Evolutionary conservation across 2,113 vertebrate species (phyloP), one percentile per base, ranked within the genome.

Genomic region (Vicugna pacos): DNA sequence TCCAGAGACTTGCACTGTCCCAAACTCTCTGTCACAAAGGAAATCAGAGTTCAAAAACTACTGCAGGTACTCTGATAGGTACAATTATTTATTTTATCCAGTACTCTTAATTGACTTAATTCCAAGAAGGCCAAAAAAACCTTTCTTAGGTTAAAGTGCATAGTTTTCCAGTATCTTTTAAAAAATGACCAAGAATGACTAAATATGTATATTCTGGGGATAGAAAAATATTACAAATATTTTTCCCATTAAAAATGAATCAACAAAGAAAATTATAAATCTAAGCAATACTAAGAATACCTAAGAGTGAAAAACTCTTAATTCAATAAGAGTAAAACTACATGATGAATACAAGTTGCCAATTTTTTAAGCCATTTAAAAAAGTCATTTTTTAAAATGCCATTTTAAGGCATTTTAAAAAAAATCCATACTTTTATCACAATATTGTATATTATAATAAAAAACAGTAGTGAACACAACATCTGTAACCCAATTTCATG

Each of bases 1-100:
- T 99, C 99, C 35, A 99, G 98, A 98, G 99, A 98, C 98, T 99
- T 99, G 95, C 98, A 98, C 35, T 99, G 98, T 82, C 98, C 99
- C 97, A 98, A 94, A 10, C 95, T 98, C 92, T 99, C 99, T 99
- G 46, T n/a, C 77, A 96, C 5, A 96, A 65, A 93, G 86, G 69
- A 58, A 95, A 97, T 6, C 50, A 60, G 65, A 93, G 11, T 93
- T 97, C 67, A 92, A 54, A 38, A 83, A 94, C 26, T 67, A 82
- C 35, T 86, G 52, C 46, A 64, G 62, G 42, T 15, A 90, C 10
- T 19, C 32, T n/a, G 35, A 91, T 3, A 87, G 32, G 11, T 60
- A 94, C 6, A 84, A 92, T 56, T 56, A 56, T 22, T 84, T 90
- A 76, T 26, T 86, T 60, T 64, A 67, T 28, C 17, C 52, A 62